Base-by-base conservation (phyloP, 2,888 invertebrate genomes). In the Augochlorella aurata region DNA sequence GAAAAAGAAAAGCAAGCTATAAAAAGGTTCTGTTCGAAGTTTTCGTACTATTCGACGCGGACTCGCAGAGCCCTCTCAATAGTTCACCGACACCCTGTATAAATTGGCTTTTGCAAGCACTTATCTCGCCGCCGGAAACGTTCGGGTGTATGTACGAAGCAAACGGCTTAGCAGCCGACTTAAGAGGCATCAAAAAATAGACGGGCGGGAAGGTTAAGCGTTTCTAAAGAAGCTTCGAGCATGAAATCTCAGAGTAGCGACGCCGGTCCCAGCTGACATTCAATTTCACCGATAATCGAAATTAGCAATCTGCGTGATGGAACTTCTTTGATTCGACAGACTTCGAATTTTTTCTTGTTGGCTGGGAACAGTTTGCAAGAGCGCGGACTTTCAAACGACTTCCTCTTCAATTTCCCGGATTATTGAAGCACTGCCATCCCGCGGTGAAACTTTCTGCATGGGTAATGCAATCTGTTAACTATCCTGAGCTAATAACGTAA, bases 361-460 rank as follows among this genome's bases (percentile, higher is more conserved):
- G 14, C 47, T 9, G 38, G 38, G 71, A 12, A 38, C 71, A 52
- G 38, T 50, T 71, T 18, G 54, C 14, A 47, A 58, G 12, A 72
- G 66, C 47, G 77, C 49, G 38, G 66, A 72, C 50, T 69, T 71
- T 77, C 21, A 54, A 52, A 65, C 45, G 65, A 47, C 10, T 71
- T 29, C 44, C 14, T 66, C 72, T 29, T 68, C 61, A 24, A 50
- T 50, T 18, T 18, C 54, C 49, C 49, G 38, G n/a, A 72, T 54
- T 58, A 44, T 24, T 24, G 47, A 63, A n/a, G 16, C 18, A 47
- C n/a, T 49, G 52, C 47, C 18, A 67, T 47, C 58, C 18, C 14
- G n/a, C 24, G 38, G 44, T 18, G 3, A 52, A 77, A 77, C 67
- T 72, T 77, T 77, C 24, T 58, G 66, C 54, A 72, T 66, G 14